phyloP scores from a whole-genome alignment of 2,888 invertebrate genomes.

The Cistogaster globosa region DNA sequence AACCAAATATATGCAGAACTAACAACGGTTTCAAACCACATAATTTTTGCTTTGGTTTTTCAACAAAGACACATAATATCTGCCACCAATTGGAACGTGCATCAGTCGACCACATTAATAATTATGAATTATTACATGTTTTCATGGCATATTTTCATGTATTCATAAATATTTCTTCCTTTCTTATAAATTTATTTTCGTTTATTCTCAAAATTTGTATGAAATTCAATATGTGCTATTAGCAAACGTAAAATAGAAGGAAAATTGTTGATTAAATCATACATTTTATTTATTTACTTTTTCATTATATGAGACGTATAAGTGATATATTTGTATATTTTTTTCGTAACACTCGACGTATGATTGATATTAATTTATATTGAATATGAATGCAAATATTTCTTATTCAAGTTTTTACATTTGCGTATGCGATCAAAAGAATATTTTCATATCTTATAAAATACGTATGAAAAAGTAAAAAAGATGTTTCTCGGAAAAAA shows the following conservation, averaged over 20 bases:
- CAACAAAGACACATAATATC: neutral
- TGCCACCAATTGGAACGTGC: neutral
- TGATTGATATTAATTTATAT: neutral
- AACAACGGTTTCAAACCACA: neutral
- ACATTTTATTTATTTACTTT: neutral
- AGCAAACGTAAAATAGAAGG: neutral
- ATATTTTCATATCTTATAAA: too few species aligned
- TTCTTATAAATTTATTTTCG: neutral
- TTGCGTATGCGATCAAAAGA: too few species aligned
- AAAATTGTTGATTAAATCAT: neutral
- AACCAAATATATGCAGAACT: conserved; percentile 19
- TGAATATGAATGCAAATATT: neutral
- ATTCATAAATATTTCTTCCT: neutral
- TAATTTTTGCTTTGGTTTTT: conserved; percentile 8
- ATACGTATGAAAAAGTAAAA: too few species aligned
- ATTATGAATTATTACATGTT: conserved; percentile 15
- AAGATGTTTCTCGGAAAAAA: too few species aligned
- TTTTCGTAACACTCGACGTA: neutral
- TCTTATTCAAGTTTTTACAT: too few species aligned
- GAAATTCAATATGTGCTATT: neutral
- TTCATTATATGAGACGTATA: neutral
- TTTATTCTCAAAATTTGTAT: neutral
- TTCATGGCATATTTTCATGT: neutral
- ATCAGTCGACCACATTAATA: neutral
- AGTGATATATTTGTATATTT: neutral